Evolutionary conservation across 1,140 invertebrate species (phyloP).

Genomic region (Camponotus pennsylvanicus): DNA sequence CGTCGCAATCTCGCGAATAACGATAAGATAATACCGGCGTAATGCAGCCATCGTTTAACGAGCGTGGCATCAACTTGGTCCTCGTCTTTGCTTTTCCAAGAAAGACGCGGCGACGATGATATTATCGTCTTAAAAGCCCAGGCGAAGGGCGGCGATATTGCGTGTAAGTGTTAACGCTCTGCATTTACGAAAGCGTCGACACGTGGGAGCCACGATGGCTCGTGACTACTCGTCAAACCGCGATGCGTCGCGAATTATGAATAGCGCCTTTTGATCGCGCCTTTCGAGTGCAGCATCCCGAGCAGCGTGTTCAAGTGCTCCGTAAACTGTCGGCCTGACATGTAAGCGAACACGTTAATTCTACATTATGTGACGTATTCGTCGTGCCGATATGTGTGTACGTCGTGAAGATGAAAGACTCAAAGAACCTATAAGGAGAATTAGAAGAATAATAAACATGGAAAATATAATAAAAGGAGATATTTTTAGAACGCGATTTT

Average conservation of each 20-base stretch:
- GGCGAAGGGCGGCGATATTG: constrained; percentile 6
- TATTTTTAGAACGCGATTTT: not conserved
- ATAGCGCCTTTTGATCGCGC: constrained; percentile 71
- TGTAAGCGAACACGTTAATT: constrained; percentile 62
- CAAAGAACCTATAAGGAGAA: not conserved
- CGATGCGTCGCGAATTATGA: constrained; percentile 77
- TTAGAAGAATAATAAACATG: not conserved
- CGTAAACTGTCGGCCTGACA: constrained; percentile 55
- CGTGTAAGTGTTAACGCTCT: constrained; percentile 44
- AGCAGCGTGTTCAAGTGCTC: constrained; percentile 55
- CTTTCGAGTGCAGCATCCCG: constrained; percentile 62
- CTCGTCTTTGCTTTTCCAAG: constrained; percentile 27
- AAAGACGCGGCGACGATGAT: constrained; percentile 18
- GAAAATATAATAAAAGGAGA: not conserved
- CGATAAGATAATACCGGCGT: constrained; percentile 71
- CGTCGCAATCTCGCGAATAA: constrained; percentile 42
- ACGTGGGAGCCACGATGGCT: constrained; percentile 42
- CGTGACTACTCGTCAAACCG: constrained; percentile 54
- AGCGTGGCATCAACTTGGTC: constrained; percentile 58
- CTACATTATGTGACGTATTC: constrained; percentile 13
- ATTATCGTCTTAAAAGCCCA: not conserved
- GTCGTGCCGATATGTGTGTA: not conserved
- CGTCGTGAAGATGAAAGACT: not conserved
- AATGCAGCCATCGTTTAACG: constrained; percentile 65
- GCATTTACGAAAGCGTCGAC: constrained; percentile 63